Conservation (phyloP, 2,113 vertebrate genomes). For the Meles meles region DNA sequence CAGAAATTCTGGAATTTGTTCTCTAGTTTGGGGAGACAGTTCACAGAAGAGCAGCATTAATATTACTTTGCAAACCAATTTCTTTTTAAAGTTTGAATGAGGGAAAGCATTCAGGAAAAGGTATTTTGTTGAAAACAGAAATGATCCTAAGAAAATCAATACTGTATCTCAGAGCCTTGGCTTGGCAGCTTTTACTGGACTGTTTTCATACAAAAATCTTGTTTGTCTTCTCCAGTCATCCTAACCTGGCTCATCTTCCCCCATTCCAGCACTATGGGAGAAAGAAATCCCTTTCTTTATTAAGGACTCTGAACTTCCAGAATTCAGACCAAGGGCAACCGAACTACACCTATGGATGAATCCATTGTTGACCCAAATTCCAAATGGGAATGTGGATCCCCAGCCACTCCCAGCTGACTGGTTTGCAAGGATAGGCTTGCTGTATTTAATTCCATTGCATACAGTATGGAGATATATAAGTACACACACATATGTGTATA, state of each 20-base stretch:
- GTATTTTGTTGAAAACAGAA: slow-evolving; percentile 42
- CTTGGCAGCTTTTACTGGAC: neutral
- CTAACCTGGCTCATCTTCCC: neutral
- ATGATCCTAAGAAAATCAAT: slow-evolving; percentile 53
- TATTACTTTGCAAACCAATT: neutral
- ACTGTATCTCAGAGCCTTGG: neutral
- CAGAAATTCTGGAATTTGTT: slow-evolving; percentile 18
- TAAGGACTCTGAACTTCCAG: neutral
- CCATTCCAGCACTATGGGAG: neutral
- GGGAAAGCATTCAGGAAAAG: slow-evolving; percentile 35
- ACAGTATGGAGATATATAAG: neutral
- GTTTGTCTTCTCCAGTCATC: neutral
- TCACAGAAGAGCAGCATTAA: neutral
- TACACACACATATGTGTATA: neutral
- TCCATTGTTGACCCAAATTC: neutral
- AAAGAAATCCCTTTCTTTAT: neutral
- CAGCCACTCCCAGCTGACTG: neutral
- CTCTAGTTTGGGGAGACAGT: neutral
- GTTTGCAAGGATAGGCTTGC: neutral
- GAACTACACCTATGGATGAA: neutral
- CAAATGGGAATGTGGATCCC: neutral
- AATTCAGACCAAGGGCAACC: neutral
- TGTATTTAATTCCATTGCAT: neutral
- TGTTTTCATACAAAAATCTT: neutral
- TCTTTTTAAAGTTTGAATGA: slow-evolving; percentile 16